Evolutionary conservation across 2,113 vertebrate species (phyloP).

Genomic region (Sardina pilchardus): DNA sequence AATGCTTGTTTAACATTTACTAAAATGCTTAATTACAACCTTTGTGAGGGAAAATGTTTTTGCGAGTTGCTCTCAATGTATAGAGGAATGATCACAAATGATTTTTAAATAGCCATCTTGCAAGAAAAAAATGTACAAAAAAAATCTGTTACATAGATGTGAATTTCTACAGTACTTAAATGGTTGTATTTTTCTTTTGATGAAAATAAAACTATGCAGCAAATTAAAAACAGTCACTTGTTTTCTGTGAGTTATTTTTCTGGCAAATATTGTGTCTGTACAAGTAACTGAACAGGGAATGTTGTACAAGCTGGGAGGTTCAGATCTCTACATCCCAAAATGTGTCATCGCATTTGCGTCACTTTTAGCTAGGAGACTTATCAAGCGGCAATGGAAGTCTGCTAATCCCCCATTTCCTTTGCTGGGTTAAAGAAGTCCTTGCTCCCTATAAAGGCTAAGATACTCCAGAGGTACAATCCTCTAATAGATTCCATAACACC

Average conservation of each 20-base stretch:
- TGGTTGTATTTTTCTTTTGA: constrained; percentile 25
- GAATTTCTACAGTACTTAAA: constrained; percentile 26
- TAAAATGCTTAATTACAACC: not conserved
- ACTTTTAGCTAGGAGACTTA: too few relatives aligned
- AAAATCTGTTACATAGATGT: constrained; percentile 35
- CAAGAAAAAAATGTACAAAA: constrained; percentile 16
- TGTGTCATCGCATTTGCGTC: too few relatives aligned
- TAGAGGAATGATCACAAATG: not conserved
- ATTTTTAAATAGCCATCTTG: constrained; percentile 6
- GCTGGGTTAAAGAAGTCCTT: too few relatives aligned
- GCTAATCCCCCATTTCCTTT: too few relatives aligned
- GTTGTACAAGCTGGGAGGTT: too few relatives aligned
- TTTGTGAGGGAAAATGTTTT: constrained; percentile 22
- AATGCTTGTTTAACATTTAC: not conserved
- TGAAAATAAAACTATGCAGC: constrained; percentile 49
- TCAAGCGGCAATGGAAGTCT: too few relatives aligned
- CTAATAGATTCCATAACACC: too few relatives aligned
- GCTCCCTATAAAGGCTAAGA: too few relatives aligned
- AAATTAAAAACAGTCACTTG: constrained; percentile 1
- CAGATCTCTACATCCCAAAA: too few relatives aligned
- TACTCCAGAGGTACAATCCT: too few relatives aligned
- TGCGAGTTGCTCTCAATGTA: not conserved
- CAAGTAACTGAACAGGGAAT: too few relatives aligned
- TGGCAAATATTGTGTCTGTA: too few relatives aligned
- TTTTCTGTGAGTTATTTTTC: not conserved